Evolutionary conservation across 2,113 vertebrate genomes (phyloP), one percentile per base, ranked within the genome.

Genomic region (Furnarius figulus): DNA sequence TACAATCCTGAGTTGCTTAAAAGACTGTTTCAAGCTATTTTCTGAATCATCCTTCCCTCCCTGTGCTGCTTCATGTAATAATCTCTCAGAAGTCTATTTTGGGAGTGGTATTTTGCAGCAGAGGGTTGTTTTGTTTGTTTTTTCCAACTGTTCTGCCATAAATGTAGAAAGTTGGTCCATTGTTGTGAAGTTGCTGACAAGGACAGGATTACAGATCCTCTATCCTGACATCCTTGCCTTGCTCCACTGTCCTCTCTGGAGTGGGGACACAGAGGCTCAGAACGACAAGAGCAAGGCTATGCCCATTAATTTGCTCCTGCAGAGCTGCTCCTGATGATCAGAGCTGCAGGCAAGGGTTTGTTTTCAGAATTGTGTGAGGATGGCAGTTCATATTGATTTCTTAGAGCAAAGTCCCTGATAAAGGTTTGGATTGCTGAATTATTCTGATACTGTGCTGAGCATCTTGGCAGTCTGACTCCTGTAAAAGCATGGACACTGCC

Each of bases 71-170:
- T 93, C 90, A 58, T 78, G 74, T 92, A 89, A 92, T 73, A 94
- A 95, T 68, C 62, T 74, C 80, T 87, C 66, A 8, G 0, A 95
- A 92, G 85, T 79, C 94, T 94, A 90, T 97, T 95, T 82, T 81
- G 66, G 86, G 92, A 96, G 53, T 22, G 30, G 83, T 68, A 35
- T 84, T 96, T 94, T 95, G 90, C 95, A 94, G 88, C 86, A 87
- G 40, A 89, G 74, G 25, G 49, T 49, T 76, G 52, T 84, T 84
- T 72, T 80, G 52, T 86, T 94, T 78, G 80, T 67, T 89, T 85
- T 65, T 55, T 55, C 87, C 80, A 67, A 16, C 61, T 59, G 72
- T 24, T 94, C 23, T 28, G 28, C 37, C 62, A 71, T 81, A 79
- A 80, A 74, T 35, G 14, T 17, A 85, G 42, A 72, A 72, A 91